Percentiles rank a stretch among this genome's conserved stretches.
Evolutionary conservation across 2,797 vertebrate genomes (phyloP).

Genomic region (Monodelphis domestica): DNA sequence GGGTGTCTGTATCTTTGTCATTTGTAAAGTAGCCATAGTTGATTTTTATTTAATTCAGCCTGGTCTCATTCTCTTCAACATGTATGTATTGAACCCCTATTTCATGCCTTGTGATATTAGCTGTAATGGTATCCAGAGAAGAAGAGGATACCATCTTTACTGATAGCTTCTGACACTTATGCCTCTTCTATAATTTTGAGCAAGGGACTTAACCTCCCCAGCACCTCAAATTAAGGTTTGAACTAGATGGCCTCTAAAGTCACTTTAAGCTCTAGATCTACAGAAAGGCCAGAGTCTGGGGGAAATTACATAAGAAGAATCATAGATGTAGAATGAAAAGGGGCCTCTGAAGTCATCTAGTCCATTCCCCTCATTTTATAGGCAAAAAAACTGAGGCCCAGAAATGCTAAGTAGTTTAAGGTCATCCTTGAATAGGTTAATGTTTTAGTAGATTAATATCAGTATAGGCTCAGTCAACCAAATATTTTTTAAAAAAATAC

Average conservation of each 20-base stretch:
- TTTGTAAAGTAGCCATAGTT: not conserved
- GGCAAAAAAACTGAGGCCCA: not conserved
- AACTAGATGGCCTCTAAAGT: not conserved
- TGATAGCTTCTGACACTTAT: not conserved
- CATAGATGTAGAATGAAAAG: too few relatives aligned
- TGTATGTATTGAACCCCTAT: not conserved
- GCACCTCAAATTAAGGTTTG: not conserved
- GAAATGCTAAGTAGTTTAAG: too few relatives aligned
- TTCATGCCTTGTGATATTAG: not conserved
- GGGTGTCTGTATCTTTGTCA: not conserved
- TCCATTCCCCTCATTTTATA: not conserved
- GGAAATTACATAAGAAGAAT: too few relatives aligned
- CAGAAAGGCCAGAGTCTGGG: not conserved
- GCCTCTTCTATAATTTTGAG: not conserved
- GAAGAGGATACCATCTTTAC: not conserved
- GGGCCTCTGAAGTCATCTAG: too few relatives aligned
- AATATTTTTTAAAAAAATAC: too few relatives aligned
- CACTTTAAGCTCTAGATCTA: not conserved
- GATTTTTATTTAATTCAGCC: not conserved
- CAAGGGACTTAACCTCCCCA: not conserved
- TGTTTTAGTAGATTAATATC: too few relatives aligned
- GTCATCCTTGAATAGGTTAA: too few relatives aligned
- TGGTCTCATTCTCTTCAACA: not conserved
- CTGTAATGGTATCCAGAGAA: not conserved
- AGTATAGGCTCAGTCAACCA: too few relatives aligned